Conservation (phyloP, 2,888 invertebrate genomes). For the Stramonita haemastoma region DNA sequence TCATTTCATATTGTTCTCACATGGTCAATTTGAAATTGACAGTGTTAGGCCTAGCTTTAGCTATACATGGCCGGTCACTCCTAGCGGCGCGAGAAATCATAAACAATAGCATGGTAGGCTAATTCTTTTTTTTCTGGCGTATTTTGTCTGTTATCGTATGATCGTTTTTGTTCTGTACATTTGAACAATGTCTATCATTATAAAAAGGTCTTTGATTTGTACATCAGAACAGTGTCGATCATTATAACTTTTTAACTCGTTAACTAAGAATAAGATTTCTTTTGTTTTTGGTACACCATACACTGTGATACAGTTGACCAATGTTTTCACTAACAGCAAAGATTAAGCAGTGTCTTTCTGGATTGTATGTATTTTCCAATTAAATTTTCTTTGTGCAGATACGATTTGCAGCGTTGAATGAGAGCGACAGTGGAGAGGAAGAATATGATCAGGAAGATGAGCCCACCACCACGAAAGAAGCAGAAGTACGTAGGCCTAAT, state of each 20-base stretch:
- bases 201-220: no score
- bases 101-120: not conserved
- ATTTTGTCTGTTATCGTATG: no score
- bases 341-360: not conserved
- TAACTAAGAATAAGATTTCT: no score
- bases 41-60: not conserved
- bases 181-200: no score
- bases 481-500: constrained; percentile 60
- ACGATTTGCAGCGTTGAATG: constrained; percentile 82
- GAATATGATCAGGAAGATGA: constrained; percentile 79
- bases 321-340: not conserved
- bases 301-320: no score
- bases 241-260: no score
- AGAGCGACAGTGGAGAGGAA: constrained; percentile 81
- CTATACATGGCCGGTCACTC: not conserved
- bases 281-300: no score
- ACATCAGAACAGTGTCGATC: no score
- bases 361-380: not conserved
- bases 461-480: constrained; percentile 71
- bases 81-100: not conserved
- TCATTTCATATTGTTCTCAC: not conserved
- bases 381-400: constrained; percentile 76
- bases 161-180: no score
- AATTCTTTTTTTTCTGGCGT: no score
- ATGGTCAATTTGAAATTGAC: not conserved